A percentile compares a stretch with the other conserved stretches of the same genome.
phyloP scores from a whole-genome alignment of 2,113 vertebrate species.

The Calonectris borealis region DNA sequence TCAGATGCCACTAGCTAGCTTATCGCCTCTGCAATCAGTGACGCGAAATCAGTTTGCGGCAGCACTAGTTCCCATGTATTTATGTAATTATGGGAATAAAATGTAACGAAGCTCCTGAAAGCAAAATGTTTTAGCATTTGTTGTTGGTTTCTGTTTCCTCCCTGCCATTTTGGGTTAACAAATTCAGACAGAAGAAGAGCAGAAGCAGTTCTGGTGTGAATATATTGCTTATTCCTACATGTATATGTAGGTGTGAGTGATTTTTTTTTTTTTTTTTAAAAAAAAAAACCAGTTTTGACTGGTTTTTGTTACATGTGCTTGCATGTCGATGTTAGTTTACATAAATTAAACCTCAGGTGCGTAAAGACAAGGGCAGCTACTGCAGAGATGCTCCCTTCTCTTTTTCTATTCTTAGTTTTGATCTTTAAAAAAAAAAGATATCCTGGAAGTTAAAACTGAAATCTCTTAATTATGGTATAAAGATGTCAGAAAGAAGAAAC shows the following conservation, averaged over 20 bases:
- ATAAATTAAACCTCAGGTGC: not conserved
- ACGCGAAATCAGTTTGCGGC: not conserved
- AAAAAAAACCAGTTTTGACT: not conserved
- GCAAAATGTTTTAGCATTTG: not conserved
- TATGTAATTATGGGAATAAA: not conserved
- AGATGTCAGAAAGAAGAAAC: not conserved
- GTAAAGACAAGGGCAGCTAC: not conserved
- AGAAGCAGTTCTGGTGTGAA: not conserved
- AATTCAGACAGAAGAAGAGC: not conserved
- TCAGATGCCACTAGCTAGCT: not conserved
- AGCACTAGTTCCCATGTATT: not conserved
- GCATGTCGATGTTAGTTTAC: not conserved
- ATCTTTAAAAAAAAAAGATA: not conserved
- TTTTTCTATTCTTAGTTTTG: not conserved
- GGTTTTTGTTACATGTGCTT: not conserved
- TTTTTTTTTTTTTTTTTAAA: not conserved
- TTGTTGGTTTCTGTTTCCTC: not conserved
- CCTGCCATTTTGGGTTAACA: not conserved
- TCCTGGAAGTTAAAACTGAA: not conserved
- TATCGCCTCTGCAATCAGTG: not conserved
- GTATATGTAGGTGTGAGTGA: not conserved
- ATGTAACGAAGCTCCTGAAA: not conserved
- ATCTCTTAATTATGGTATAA: not conserved
- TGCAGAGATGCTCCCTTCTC: not conserved
- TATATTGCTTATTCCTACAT: not conserved